phyloP scores from a whole-genome alignment of 2,113 vertebrate species.

The Nesospiza acunhae region DNA sequence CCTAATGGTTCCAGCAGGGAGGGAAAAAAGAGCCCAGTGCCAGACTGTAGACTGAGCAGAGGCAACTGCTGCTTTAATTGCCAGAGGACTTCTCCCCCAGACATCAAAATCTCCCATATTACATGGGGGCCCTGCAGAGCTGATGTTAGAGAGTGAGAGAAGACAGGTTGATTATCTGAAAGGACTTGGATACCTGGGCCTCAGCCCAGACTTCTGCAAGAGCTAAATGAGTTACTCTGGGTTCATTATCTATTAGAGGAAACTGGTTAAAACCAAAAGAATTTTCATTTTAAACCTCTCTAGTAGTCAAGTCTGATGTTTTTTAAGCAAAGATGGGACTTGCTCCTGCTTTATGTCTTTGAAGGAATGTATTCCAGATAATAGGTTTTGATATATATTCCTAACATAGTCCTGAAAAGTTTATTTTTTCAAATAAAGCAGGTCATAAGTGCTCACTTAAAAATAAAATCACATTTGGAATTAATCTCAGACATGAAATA shows the following conservation, averaged over 20 bases:
- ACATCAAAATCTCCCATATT: background rate
- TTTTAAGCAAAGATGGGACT: background rate
- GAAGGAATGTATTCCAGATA: background rate
- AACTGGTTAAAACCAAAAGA: background rate
- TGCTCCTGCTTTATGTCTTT: background rate
- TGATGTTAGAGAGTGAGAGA: background rate
- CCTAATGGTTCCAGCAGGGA: background rate
- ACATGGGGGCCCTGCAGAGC: fast-evolving
- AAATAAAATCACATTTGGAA: background rate
- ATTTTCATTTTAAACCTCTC: background rate
- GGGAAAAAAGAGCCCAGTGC: background rate
- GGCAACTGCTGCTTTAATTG: background rate
- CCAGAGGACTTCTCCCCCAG: background rate
- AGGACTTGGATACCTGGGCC: background rate
- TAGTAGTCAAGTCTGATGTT: background rate
- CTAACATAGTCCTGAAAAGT: background rate
- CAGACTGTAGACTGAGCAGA: background rate
- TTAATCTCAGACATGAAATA: background rate
- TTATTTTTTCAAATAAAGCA: background rate
- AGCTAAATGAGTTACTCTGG: background rate
- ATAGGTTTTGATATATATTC: background rate
- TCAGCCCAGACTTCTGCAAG: background rate
- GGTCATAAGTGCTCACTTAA: background rate
- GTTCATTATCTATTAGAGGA: background rate
- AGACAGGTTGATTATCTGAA: background rate